These are phyloP conservation scores for Misgurnus mizolepis DNA, from an alignment of 2,113 vertebrate genomes.

Conservation along the genomic window DNA sequence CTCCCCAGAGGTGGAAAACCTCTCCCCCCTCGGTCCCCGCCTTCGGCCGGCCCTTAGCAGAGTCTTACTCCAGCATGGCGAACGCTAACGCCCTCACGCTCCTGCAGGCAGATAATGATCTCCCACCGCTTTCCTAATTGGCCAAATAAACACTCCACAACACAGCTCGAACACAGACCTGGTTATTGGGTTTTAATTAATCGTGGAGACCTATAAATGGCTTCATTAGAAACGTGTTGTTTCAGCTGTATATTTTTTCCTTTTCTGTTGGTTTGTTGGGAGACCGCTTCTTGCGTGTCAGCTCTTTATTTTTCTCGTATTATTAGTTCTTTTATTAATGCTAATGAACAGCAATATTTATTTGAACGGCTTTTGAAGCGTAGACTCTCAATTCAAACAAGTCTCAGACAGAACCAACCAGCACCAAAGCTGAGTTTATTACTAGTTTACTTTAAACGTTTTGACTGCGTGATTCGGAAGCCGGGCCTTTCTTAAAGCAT, in stretches of 20 bases:
- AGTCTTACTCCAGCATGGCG: slow-evolving; percentile 55
- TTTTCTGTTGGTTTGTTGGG: slow-evolving; percentile 52
- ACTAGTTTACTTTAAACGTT: slow-evolving; percentile 65
- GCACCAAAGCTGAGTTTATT: slow-evolving; percentile 37
- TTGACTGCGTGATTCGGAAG: slow-evolving; percentile 35
- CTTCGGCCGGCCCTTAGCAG: slow-evolving; percentile 45
- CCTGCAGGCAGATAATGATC: slow-evolving; percentile 88
- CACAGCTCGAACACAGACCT: slow-evolving; percentile 73
- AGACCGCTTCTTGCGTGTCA: slow-evolving; percentile 64
- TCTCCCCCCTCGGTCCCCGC: slow-evolving; percentile 38
- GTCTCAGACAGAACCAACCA: slow-evolving; percentile 25
- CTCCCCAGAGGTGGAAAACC: slow-evolving; percentile 42
- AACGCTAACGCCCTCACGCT: slow-evolving; percentile 71
- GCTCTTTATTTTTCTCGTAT: slow-evolving; percentile 70
- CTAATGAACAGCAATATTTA: slow-evolving; percentile 63
- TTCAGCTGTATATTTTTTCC: slow-evolving; percentile 75
- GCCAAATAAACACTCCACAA: slow-evolving; percentile 95
- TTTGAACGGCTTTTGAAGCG: slow-evolving; percentile 53
- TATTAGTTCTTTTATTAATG: slow-evolving; percentile 41
- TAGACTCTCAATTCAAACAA: slow-evolving; percentile 34
- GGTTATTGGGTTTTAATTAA: slow-evolving; percentile 83
- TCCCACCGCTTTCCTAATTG: slow-evolving; percentile 98
- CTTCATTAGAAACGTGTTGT: slow-evolving; percentile 79
- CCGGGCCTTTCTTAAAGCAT: slow-evolving; percentile 34
- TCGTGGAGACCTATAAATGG: slow-evolving; percentile 74